Percentiles rank a stretch among this genome's conserved stretches.
Evolutionary conservation across 2,113 vertebrate genomes (phyloP).

Genomic region (Poeciliopsis retropinna): DNA sequence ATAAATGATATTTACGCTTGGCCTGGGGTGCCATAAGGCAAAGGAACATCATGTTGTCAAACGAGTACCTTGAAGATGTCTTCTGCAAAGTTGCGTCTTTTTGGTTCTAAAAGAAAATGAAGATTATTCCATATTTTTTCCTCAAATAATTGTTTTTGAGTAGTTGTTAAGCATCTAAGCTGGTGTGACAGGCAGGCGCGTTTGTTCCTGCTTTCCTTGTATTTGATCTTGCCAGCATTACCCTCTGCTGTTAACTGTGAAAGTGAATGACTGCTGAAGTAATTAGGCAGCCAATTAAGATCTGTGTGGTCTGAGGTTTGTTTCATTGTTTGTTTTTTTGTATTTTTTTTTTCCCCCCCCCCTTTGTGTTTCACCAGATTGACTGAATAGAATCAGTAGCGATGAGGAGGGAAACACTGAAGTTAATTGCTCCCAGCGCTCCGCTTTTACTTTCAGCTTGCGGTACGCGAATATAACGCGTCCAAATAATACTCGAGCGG

Average conservation of each 20-base stretch:
- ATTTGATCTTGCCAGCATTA: conserved; percentile 52
- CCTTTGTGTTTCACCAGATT: conserved; percentile 60
- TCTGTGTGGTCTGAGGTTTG: conserved; percentile 62
- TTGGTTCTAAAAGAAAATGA: background rate
- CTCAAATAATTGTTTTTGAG: background rate
- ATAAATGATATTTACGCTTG: conserved; percentile 41
- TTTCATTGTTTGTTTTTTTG: conserved; percentile 68
- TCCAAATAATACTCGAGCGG: background rate
- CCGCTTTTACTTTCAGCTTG: conserved; percentile 56
- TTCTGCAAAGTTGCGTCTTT: conserved; percentile 5
- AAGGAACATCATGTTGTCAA: conserved; percentile 20
- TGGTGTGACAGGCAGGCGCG: conserved; percentile 29
- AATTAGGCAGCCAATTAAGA: conserved; percentile 69
- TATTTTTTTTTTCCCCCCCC: conserved; percentile 26
- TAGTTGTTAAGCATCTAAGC: conserved; percentile 4
- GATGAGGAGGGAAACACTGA: conserved; percentile 54
- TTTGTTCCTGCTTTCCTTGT: conserved; percentile 46
- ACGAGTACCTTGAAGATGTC: background rate
- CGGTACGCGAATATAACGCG: conserved; percentile 8
- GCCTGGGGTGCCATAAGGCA: conserved; percentile 16
- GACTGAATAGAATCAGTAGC: conserved; percentile 57
- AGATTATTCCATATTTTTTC: background rate
- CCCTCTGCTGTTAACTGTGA: conserved; percentile 36
- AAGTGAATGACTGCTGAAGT: conserved; percentile 40
- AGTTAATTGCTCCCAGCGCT: conserved; percentile 79